Evolutionary conservation across 92 coral and sea anemone genomes (phyloP), one percentile per base, ranked within the genome.

Genomic region (Phenganax marumi): DNA sequence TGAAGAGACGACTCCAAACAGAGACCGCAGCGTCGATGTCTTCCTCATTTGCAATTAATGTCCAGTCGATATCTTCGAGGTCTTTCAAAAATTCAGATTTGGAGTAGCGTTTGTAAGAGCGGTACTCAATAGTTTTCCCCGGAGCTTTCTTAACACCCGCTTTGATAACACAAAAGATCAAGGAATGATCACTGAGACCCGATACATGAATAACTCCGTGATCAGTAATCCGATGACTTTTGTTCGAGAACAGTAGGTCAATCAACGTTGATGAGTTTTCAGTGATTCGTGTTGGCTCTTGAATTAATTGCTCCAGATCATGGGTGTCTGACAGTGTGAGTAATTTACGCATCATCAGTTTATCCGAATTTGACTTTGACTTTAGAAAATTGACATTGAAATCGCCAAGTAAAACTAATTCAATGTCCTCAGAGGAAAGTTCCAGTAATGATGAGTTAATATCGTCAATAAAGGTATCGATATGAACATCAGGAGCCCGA

Each of bases 1-100:
- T 68, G 51, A 68, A 68, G 14, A n/a, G 26, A 9, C 47, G 9
- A 33, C 26, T 68, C 50, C 73, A 68, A 16, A 19, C 26, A 68
- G 24, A 68, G 24, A 68, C 73, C 12, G 73, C 73, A 12, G n/a
- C n/a, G 46, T 68, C 73, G 12, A 68, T 8, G 24, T 68, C 51
- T 12, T 68, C 51, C 21, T 56, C 63, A 14, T 56, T 19, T 56
- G 16, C 17, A 19, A 56, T 56, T 56, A 56, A 56, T 56, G 16
- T 56, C 63, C 63, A 56, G 51, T 68, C 8, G 48, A 24, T n/a
- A 22, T 68, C 73, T n/a, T 68, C 8, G 48, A 24, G 8, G 50
- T n/a, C 24, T 46, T 11, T 68, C 48, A 24, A 25, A 13, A 22
- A 68, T 13, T 56, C 21, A 19, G 16, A 14, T 56, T 56, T 56